These are phyloP conservation scores for Gymnocephalus cernua DNA, from an alignment of 2,113 vertebrate species.

Conservation along the genomic window DNA sequence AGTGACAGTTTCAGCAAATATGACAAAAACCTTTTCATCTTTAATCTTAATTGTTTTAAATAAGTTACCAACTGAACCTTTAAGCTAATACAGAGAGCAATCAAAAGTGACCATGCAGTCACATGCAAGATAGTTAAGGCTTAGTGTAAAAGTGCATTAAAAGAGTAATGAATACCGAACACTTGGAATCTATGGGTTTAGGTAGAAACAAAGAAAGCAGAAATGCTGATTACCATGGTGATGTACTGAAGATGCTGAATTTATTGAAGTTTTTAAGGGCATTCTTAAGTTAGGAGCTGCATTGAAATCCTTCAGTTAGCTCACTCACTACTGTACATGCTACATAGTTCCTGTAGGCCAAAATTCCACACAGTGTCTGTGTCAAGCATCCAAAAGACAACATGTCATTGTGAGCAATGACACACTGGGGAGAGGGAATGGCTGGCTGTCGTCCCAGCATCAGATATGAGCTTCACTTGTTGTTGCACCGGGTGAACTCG, in stretches of 20 bases:
- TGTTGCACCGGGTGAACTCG: constrained; percentile 74
- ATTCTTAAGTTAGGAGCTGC: neutral
- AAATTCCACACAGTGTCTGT: neutral
- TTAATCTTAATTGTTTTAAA: no score
- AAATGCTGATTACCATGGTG: neutral
- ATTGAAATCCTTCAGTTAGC: neutral
- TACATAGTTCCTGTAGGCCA: neutral
- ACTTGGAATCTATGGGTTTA: neutral
- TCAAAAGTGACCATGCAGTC: neutral
- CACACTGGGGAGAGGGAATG: neutral
- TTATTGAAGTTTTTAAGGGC: neutral
- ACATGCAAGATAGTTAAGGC: neutral
- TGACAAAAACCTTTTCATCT: no score
- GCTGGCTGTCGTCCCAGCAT: neutral
- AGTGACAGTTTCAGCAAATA: no score
- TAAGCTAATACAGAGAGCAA: neutral
- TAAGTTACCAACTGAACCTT: neutral
- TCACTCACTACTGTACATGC: neutral
- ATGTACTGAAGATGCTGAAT: neutral
- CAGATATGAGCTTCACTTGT: constrained; percentile 29
- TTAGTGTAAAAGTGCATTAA: neutral
- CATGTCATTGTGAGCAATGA: neutral
- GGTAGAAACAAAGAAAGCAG: neutral
- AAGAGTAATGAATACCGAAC: neutral
- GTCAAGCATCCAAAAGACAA: constrained; percentile 5